Base-by-base conservation (phyloP, 2,888 invertebrate genomes). In the Zhuqinia jingwanae region DNA sequence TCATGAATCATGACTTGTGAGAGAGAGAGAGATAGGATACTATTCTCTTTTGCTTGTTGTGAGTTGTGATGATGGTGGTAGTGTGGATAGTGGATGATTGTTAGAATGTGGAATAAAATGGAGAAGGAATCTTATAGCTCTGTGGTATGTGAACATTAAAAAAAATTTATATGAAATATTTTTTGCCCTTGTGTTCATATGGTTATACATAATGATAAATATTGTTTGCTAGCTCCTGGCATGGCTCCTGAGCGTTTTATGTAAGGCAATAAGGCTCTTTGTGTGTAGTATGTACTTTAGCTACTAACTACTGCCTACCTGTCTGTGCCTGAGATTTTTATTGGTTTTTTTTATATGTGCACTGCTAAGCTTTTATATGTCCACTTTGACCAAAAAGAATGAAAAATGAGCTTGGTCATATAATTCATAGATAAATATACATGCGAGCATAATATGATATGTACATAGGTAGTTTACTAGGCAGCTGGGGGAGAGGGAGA, bases 1-100 rank as follows among this genome's bases (percentile, higher is more conserved):
- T 85, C 85, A 85, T 85, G 85, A 85, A 85, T 85, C 85, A 85
- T 85, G 85, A 85, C 78, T 79, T 47, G 50, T 30, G 75, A 47
- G 58, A 36, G 36, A 36, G 36, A n/a, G n/a, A n/a, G n/a, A n/a
- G n/a, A n/a, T n/a, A n/a, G n/a, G n/a, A n/a, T n/a, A n/a, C 36
- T 6, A 8, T 68, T 2, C 6, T 36, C 36, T 36, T 36, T 42
- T 36, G 8, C 42, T 25, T 15, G 5, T 3, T 8, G 30, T 53
- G 17, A 53, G 30, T 20, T 60, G 60, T 25, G 77, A 36, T 73
- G 50, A 3, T 50, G 22, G 75, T 53, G 56, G 27, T 65, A 8
- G 36, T 36, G 10, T 45, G 42, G 20, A 47, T 22, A 8, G 22
- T 22, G 22, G 53, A 70, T 47, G 42, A 60, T 77, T 3, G 8